phyloP scores from a whole-genome alignment of 2,113 vertebrate genomes.

The Abramis brama region DNA sequence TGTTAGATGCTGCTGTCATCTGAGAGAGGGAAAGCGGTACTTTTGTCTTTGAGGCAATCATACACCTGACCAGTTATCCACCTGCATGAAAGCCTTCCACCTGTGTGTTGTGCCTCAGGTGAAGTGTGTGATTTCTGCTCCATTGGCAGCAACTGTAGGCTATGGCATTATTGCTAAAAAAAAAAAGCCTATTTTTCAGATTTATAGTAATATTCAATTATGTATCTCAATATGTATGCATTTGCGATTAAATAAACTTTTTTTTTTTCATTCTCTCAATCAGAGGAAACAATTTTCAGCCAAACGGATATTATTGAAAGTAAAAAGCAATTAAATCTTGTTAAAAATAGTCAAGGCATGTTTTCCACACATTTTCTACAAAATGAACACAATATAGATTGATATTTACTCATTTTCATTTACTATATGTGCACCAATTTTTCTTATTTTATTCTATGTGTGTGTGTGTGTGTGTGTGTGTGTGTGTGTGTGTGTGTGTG shows the following conservation, averaged over 20 bases:
- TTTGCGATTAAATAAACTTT: not conserved
- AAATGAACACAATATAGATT: not conserved
- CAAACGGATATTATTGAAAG: not conserved
- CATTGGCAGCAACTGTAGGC: not conserved
- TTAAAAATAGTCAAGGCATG: not conserved
- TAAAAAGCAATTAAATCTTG: not conserved
- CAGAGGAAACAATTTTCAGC: not conserved
- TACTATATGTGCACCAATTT: not conserved
- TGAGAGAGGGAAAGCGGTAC: conserved; percentile 57
- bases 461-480: too few species aligned
- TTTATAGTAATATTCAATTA: not conserved
- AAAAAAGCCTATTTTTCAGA: not conserved
- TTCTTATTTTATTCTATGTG: not conserved
- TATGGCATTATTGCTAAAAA: not conserved
- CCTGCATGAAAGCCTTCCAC: not conserved
- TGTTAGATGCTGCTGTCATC: conserved; percentile 62
- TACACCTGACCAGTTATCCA: conserved; percentile 65
- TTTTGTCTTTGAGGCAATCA: conserved; percentile 49
- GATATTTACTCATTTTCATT: not conserved
- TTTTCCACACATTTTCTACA: not conserved
- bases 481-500: too few species aligned
- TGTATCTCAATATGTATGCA: not conserved
- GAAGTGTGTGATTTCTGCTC: not conserved
- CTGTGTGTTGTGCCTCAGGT: not conserved
- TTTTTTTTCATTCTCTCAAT: not conserved